Base-by-base conservation (phyloP, 2,113 vertebrate species). In the Geococcyx californianus region DNA sequence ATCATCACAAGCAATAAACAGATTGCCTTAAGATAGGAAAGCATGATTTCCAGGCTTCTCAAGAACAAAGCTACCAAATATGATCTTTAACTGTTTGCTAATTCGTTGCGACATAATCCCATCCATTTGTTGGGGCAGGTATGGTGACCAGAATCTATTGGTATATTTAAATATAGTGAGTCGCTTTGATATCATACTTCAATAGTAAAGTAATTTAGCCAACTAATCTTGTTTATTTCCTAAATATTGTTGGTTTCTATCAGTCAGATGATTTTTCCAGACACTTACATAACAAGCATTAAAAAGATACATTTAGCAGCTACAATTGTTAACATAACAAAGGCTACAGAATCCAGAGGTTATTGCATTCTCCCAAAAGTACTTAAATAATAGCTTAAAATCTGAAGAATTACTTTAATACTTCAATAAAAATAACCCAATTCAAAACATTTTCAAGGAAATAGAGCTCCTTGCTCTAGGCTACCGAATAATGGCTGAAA, bases 401-500 rank as follows among this genome's bases (percentile, higher is more conserved):
- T 98, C 98, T 99, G 99, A 99, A 99, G 99, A 99, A 99, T 99
- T 98, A 99, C 99, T 99, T 99, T 99, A 99, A 99, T 99, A 99
- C 98, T 99, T 99, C 99, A 98, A 99, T 99, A 99, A 99, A 99
- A 99, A 99, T 99, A 99, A 99, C 98, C 99, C 98, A 99, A 99
- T 99, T 99, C 98, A 99, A 98, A 99, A 98, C 98, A 98, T 99
- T 99, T 99, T 99, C 98, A 99, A 98, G 98, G 98, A 98, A 99
- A 98, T 98, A 98, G 98, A 97, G 98, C 98, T 98, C 97, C 97
- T 98, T 98, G 99, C 99, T 99, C 95, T 97, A 98, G 99, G 99
- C 99, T 98, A 99, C 97, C 94, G 79, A 98, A 98, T 99, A 99
- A 99, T 99, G 98, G 99, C 98, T 98, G 98, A 98, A 98, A 98